A percentile compares a stretch with the other conserved stretches of the same genome.
These are phyloP conservation scores for Leptinotarsa defecta DNA, from an alignment of 1,140 invertebrate species.

Conservation along the genomic window DNA sequence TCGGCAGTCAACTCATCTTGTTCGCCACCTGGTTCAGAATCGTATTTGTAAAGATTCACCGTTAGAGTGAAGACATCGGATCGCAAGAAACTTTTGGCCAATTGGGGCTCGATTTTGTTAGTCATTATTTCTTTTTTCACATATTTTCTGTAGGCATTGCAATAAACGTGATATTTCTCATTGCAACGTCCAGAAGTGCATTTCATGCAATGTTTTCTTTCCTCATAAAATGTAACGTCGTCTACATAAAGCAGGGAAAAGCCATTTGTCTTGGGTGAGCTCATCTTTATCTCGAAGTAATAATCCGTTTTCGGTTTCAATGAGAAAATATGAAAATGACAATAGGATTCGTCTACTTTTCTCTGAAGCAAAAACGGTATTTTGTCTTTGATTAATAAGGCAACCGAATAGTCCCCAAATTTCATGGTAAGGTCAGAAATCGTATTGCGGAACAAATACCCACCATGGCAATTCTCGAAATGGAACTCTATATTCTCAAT, in stretches of 20 bases:
- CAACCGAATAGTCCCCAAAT: neutral
- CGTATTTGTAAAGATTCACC: neutral
- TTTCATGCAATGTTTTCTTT: neutral
- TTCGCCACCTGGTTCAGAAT: neutral
- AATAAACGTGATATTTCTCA: neutral
- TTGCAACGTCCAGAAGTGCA: neutral
- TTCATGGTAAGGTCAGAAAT: neutral
- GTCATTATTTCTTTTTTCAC: neutral
- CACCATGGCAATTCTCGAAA: neutral
- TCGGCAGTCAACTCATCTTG: neutral
- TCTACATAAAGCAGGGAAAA: neutral
- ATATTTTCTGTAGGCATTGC: neutral
- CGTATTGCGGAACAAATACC: neutral
- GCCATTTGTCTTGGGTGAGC: neutral
- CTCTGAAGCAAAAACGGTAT: neutral
- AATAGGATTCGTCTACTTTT: neutral
- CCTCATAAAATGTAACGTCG: neutral
- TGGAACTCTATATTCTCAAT: neutral
- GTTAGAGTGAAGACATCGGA: neutral
- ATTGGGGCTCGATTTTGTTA: neutral
- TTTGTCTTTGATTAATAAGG: neutral
- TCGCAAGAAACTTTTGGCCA: neutral
- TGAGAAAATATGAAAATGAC: neutral
- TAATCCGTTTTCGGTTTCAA: neutral
- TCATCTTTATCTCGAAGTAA: neutral